Base-by-base conservation (phyloP, 2,113 vertebrate species). In the Heliornis fulica region DNA sequence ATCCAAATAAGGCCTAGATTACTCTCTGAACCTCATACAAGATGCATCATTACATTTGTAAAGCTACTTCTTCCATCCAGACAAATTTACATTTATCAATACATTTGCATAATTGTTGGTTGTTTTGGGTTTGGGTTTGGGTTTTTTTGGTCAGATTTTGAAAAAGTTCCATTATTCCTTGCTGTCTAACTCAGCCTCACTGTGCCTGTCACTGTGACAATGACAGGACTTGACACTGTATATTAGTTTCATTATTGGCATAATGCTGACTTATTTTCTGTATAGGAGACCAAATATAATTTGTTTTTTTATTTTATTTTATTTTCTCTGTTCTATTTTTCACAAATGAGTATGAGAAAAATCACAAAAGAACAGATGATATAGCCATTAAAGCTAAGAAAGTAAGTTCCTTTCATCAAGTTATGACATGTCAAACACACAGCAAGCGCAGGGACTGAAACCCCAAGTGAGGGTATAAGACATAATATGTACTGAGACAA, bases 231-330 rank as follows among this genome's bases (percentile, higher is more conserved):
- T 97, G 96, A 95, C 95, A 96, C 75, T 83, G 87, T 71, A 51
- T 81, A 90, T 98, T 96, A 97, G 78, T 95, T 90, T 97, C 83
- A 76, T 97, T 96, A 97, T 83, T 87, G 95, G 46, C 25, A 84
- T 69, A 45, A 59, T 59, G 74, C 63, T 93, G 71, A 82, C 87
- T 60, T 50, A 63, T 51, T 68, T 96, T 94, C 92, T 96, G 56
- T 68, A 82, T 19, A 72, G 88, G 46, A 86, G 51, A 61, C 63
- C 53, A 82, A 92, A 61, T 48, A 43, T 45, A 79, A 43, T 83
- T 87, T 80, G 22, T 15, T 80, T 83, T 89, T 96, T 90, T n/a
- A n/a, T n/a, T n/a, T n/a, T n/a, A n/a, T n/a, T n/a, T 59, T 46
- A 74, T 57, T 66, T 94, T 94, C 46, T 83, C 40, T 76, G 66